phyloP scores from a whole-genome alignment of 2,797 vertebrate species.

The Melanotaenia nigrans region DNA sequence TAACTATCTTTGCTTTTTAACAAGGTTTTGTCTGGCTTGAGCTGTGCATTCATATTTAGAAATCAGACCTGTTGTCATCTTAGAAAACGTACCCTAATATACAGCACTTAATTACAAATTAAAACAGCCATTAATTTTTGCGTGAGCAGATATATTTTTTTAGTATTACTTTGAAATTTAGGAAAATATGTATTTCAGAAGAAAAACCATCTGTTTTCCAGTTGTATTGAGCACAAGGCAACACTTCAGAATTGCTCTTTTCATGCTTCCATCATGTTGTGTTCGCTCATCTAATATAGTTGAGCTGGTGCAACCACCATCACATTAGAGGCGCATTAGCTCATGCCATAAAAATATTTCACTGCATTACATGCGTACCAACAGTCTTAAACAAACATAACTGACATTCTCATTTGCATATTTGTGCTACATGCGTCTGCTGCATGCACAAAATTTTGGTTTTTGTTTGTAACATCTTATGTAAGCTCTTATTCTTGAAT shows the following conservation, averaged over 20 bases:
- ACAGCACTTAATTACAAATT: conserved; percentile 2
- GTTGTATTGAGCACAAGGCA: background rate
- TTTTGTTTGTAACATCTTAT: conserved; percentile 1
- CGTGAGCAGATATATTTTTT: conserved; percentile 2
- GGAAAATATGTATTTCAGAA: background rate
- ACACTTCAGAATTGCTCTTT: background rate
- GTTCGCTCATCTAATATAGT: conserved; percentile 7
- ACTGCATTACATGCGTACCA: conserved; percentile 34
- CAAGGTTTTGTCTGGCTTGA: background rate
- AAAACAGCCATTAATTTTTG: conserved; percentile 16
- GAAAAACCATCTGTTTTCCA: conserved; percentile 4
- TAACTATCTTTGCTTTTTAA: background rate
- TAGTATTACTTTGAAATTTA: background rate
- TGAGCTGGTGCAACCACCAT: conserved; percentile 45
- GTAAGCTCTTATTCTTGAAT: conserved; percentile 26
- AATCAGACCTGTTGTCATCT: background rate
- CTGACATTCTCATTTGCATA: conserved; percentile 45
- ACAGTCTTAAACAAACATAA: conserved; percentile 41
- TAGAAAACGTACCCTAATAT: background rate
- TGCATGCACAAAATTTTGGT: background rate
- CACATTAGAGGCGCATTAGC: conserved; percentile 3
- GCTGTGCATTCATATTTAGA: background rate
- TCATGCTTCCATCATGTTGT: background rate
- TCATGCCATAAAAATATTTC: conserved; percentile 28
- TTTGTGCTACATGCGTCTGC: conserved; percentile 8